Base-by-base conservation (phyloP, 2,888 invertebrate species). In the Heliconius cydno region DNA sequence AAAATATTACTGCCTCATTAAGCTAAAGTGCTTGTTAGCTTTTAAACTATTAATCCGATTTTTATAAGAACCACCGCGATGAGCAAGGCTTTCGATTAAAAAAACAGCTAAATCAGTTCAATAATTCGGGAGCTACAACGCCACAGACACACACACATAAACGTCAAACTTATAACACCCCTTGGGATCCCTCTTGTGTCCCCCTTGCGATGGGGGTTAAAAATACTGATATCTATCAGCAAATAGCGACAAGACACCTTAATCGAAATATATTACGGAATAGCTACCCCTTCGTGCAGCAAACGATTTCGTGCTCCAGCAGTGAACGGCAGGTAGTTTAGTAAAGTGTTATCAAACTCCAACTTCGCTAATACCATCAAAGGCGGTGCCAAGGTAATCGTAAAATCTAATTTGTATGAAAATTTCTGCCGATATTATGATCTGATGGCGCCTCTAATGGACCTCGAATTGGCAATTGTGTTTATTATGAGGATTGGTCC, bases 341-440 rank as follows among this genome's bases (percentile, higher is more conserved):
- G 66, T 83, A 80, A 85, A 86, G 86, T 88, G 86, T 84, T 87
- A 86, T 85, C 83, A 76, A 82, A 84, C 85, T 84, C 82, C 83
- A 85, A 86, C 83, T 87, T 86, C 76, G 72, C 52, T 78, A 68
- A 76, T 77, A 79, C 65, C 73, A 77, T 77, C 81, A 76, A 68
- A 77, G 80, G 77, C 72, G 77, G 80, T 79, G 80, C 78, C 75
- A 80, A 80, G 79, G 77, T 68, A 41, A 73, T 79, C 67, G 71
- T 77, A 46, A 52, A 79, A 80, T 74, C 60, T 63, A 77, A 79
- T 75, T 75, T 71, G 75, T 80, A 76, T 66, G 38, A 65, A 77
- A 67, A 74, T 77, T 34, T n/a, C 75, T 67, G 77, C n/a, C 25
- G 13, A 13, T 65, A 65, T 57, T 57, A 3, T n/a, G 57, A 10